These are phyloP conservation scores for Ecdyonurus torrentis DNA, from an alignment of 2,888 invertebrate species.

Conservation along the genomic window DNA sequence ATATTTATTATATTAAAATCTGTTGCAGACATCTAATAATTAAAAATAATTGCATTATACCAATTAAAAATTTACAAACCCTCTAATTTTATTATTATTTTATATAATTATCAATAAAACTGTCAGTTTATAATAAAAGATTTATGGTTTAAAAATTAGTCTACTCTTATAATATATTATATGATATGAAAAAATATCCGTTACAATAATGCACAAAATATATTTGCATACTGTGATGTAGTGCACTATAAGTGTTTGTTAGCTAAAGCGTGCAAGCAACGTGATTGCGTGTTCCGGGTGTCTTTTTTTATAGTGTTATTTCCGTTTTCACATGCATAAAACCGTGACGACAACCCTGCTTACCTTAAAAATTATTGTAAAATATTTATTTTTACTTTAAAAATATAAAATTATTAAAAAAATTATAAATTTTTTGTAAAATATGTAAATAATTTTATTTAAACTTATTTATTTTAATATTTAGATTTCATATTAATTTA, in stretches of 20 bases:
- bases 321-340: neutral
- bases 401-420: neutral
- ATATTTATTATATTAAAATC: no score
- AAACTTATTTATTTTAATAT: neutral
- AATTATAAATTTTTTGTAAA: neutral
- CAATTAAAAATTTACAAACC: no score
- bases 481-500: neutral
- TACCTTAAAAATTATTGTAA: no score
- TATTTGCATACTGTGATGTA: neutral
- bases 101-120: no score
- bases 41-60: no score
- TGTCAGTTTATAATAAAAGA: no score
- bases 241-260: no score
- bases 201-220: neutral
- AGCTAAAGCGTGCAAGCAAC: neutral
- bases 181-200: neutral
- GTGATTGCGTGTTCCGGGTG: neutral
- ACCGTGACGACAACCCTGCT: no score
- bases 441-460: neutral
- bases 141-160: no score
- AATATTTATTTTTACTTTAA: neutral
- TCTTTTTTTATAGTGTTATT: neutral
- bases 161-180: neutral
- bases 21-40: no score
- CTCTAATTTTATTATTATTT: no score